Percentiles rank a stretch among this genome's conserved stretches.
Evolutionary conservation across 2,888 invertebrate genomes (phyloP).

Genomic region (Drosophila paranaensis): DNA sequence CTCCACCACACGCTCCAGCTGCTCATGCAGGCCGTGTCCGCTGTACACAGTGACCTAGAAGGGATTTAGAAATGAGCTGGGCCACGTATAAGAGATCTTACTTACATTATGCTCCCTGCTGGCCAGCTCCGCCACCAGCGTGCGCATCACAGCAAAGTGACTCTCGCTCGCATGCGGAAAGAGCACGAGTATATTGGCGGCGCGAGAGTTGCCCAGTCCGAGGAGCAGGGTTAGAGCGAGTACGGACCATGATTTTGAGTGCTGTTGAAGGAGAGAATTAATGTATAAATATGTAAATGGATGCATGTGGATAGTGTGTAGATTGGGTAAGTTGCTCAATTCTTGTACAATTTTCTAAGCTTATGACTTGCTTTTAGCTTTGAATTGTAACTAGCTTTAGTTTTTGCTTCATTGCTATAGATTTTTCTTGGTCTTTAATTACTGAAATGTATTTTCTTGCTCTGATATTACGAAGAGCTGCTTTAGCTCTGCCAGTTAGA

Average conservation of each 20-base stretch:
- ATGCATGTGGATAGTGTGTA: too few relatives aligned
- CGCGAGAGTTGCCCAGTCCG: conserved; percentile 8
- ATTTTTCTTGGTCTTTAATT: too few relatives aligned
- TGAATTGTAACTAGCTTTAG: too few relatives aligned
- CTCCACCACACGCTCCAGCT: conserved; percentile 80
- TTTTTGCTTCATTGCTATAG: too few relatives aligned
- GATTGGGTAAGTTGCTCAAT: too few relatives aligned
- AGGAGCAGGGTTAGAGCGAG: neutral
- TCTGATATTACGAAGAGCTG: too few relatives aligned
- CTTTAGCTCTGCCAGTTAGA: too few relatives aligned
- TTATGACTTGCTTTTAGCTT: too few relatives aligned
- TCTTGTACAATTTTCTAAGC: too few relatives aligned
- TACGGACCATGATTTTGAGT: neutral
- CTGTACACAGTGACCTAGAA: conserved; percentile 82
- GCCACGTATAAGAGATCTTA: neutral
- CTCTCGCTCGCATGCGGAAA: conserved; percentile 83
- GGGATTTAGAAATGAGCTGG: neutral
- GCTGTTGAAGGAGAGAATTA: neutral
- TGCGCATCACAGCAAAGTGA: conserved; percentile 84
- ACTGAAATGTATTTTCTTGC: too few relatives aligned
- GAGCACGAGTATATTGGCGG: conserved; percentile 79
- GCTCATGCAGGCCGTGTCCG: conserved; percentile 81
- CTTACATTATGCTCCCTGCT: conserved; percentile 85
- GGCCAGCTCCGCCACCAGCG: conserved; percentile 85
- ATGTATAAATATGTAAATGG: neutral